Evolutionary conservation across 2,113 vertebrate genomes (phyloP).

Genomic region (Tyrannus savana): DNA sequence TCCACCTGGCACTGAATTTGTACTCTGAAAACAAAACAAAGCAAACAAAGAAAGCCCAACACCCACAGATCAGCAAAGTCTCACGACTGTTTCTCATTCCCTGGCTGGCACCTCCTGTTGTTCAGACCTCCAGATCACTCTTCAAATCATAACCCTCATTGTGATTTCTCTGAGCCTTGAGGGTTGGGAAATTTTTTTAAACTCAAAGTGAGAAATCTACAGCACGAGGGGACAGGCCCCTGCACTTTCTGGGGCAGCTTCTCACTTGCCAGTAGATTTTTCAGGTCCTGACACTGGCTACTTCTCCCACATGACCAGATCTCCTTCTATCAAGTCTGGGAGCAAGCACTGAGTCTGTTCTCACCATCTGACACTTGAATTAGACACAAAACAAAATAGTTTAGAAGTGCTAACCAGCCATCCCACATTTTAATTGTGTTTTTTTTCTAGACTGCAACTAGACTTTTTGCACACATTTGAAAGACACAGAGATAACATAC

Average conservation of each 20-base stretch:
- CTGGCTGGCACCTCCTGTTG: neutral
- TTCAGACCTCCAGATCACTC: neutral
- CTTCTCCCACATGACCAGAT: neutral
- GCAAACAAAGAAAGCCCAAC: neutral
- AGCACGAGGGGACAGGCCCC: neutral
- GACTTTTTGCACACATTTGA: neutral
- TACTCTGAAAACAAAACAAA: constrained; percentile 79
- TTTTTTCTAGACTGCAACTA: neutral
- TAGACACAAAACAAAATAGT: neutral
- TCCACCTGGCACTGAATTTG: constrained; percentile 95
- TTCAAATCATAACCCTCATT: neutral
- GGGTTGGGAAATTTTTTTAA: neutral
- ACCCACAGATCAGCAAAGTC: neutral
- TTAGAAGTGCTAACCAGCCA: constrained; percentile 12
- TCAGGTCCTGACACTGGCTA: neutral
- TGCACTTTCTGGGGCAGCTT: neutral
- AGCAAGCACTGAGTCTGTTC: neutral
- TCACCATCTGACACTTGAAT: neutral
- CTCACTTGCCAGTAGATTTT: neutral
- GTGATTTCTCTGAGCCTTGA: neutral
- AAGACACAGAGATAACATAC: neutral
- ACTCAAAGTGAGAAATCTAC: neutral
- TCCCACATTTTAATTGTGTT: neutral
- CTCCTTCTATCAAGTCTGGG: neutral
- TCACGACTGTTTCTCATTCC: neutral